Base-by-base conservation (phyloP, 1,140 invertebrate species). In the Stegodyphus mimosarum region DNA sequence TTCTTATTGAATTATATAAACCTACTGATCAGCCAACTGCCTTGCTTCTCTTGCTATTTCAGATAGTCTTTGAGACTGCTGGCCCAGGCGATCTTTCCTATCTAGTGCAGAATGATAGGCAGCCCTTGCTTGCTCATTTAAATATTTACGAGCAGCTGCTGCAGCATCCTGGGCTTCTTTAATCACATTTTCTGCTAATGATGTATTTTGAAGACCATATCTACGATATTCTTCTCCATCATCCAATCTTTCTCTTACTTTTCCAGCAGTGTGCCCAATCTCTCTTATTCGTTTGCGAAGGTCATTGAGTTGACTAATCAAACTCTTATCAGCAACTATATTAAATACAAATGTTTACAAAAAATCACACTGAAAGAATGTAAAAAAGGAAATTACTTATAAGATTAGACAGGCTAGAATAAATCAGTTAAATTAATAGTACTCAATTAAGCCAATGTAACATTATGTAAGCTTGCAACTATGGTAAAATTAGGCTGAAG, bases 61-160 rank as follows among this genome's bases (percentile, higher is more conserved):
- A 1, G 96, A 97, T 95, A 99, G 97, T 88, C 96, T 94, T n/a
- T 95, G 92, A 18, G 96, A 97, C 89, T 97, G 95, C 87, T 96
- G 94, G 6, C 96, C 96, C 89, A 96, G 95, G 90, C 96, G 93
- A 66, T 94, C 93, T 0, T 96, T 95, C 63, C 95, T 93, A 87
- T 95, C 94, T 89, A 93, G 92, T 0, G 97, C 97, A 88, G 95
- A 94, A 0, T 92, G 90, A 64, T 98, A 90, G 0, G 96, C 96
- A 48, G 92, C 92, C 48, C 92, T 92, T 4, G 96, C 96, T 89
- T 97, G 95, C 0, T 93, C 94, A 79, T 95, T 94, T 33, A 98
- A 91, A 87, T 95, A 94, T 87, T 95, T 93, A 75, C 94, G 90
- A 5, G 94, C 94, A 76, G 93, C 92, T 92, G 92, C 93, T 51